Evolutionary conservation across 2,888 invertebrate genomes (phyloP), one percentile per base, ranked within the genome.

Genomic region (Ormyrus labotus): DNA sequence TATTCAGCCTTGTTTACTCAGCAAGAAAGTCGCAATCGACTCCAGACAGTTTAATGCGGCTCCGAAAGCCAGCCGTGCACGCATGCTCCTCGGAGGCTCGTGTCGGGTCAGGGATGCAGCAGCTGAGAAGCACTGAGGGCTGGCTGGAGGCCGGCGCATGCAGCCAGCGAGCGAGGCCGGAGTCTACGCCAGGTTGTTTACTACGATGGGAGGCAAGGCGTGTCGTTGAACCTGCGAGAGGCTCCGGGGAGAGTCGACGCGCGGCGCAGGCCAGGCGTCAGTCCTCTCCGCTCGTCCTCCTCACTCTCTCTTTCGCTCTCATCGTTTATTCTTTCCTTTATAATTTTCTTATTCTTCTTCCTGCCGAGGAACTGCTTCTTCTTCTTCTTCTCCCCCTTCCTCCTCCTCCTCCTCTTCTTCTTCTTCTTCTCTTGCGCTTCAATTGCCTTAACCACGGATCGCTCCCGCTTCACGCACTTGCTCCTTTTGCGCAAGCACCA

Each of bases 101-200:
- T 34, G 34, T 34, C 34, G 34, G 34, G 34, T 34, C 34, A 61
- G 13, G 64, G 47, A 45, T 19, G 60, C 58, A 45, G 13, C n/a
- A 70, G 60, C 58, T 70, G 60, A 67, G 65, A 53, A 70, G 58
- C 55, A 60, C 34, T 48, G 58, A 5, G 5, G 58, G 45, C 6
- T 63, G 7, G 19, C 9, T 1, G 45, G 11, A 45, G 63, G 45
- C 69, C 45, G 68, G 45, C 34, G 2, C 48, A 63, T 8, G 34
- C 34, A 51, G 67, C n/a, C 34, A 51, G 67, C n/a, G 34, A 53
- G 50, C 45, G 70, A 58, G n/a, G 86, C 80, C 13, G 84, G 87
- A 85, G 85, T 87, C 87, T 88, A 88, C 87, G 87, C 87, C 87
- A 87, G 89, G 88, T 88, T 89, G 89, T 89, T 89, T 89, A 89